phyloP scores from a whole-genome alignment of 2,113 vertebrate species.

The Nothocercus nigrocapillus region DNA sequence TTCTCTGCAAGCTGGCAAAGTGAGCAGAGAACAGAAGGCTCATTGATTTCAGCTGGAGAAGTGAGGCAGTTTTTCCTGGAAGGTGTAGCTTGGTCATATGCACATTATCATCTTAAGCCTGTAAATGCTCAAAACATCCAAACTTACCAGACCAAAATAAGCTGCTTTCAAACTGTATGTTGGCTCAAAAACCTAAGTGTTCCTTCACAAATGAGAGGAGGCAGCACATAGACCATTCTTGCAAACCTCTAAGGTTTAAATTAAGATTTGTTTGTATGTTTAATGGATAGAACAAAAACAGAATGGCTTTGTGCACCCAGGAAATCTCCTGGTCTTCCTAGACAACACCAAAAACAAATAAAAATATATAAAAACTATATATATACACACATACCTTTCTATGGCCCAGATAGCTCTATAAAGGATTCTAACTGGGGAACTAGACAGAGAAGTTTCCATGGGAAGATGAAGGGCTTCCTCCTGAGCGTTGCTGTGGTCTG shows the following conservation, averaged over 20 bases:
- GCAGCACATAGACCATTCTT: background rate
- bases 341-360: background rate
- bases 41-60: background rate
- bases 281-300: background rate
- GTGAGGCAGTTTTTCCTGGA: background rate
- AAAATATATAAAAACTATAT: too few species aligned
- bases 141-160: background rate
- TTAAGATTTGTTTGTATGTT: background rate
- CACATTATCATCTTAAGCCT: background rate
- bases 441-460: rapidly evolving
- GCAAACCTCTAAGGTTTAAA: background rate
- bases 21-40: background rate
- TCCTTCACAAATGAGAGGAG: background rate
- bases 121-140: background rate
- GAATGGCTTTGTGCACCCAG: background rate
- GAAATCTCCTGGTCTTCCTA: background rate
- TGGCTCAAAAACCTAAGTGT: background rate
- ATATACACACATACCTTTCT: too few species aligned
- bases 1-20: background rate
- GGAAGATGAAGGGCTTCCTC: background rate
- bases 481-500: background rate
- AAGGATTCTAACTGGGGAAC: background rate
- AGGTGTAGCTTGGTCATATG: background rate
- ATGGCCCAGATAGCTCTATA: background rate
- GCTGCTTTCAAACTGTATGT: background rate